Evolutionary conservation across 2,888 invertebrate species (phyloP), one percentile per base, ranked within the genome.

Genomic region (Pseudococcus jackbeardsleyi): DNA sequence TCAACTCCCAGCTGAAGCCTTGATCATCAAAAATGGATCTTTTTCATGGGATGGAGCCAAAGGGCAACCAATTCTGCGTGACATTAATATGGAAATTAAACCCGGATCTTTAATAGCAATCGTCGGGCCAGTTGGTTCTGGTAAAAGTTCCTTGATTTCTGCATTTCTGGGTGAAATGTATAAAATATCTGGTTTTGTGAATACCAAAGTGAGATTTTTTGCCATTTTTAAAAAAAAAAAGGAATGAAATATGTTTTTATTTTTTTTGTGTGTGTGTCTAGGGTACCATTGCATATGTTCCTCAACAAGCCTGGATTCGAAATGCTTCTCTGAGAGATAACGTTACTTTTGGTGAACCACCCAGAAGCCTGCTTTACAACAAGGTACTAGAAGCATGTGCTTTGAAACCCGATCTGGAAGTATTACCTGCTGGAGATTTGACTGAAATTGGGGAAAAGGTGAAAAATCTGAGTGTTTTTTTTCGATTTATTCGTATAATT

Each of bases 251-350:
- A n/a, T n/a, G n/a, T n/a, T n/a, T n/a, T n/a, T n/a, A n/a, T n/a
- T n/a, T n/a, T n/a, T n/a, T n/a, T n/a, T n/a, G n/a, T n/a, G n/a
- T n/a, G n/a, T n/a, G n/a, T n/a, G n/a, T n/a, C n/a, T 3, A 90
- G 92, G 94, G 94, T 17, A 91, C 92, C 0, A 91, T 94, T 19
- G 97, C 98, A 0, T 98, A 97, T 92, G 97, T 98, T 0, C 94
- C 98, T 0, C 98, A 98, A 91, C 97, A 98, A 92, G 98, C 99
- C 0, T 99, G 99, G 99, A 99, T 99, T 89, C 99, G 99, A 92
- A 99, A 99, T 92, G 96, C 96, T 4, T 97, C 98, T 0, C 92
- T 99, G 42, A 94, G 95, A 90, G 96, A 98, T 91, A 99, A 99
- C 92, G 97, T 99, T 90, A 91, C 98, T 46, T 99, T 99, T 92